Evolutionary conservation across 2,113 vertebrate species (phyloP), one percentile per base, ranked within the genome.

Genomic region (Melanotaenia duboulayi): DNA sequence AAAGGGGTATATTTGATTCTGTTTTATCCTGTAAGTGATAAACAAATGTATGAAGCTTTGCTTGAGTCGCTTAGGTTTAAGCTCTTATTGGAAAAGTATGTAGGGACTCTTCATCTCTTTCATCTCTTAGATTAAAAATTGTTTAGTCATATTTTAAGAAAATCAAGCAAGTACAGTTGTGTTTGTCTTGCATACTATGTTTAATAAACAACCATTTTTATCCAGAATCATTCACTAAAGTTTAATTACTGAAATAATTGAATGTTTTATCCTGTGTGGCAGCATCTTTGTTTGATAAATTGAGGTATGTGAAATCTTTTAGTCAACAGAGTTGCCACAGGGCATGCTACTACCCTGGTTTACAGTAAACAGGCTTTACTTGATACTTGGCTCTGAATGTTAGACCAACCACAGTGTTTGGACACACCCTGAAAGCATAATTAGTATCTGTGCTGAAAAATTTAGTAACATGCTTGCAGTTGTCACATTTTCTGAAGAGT

Each of bases 381-480:
- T 60, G 63, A 82, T 50, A 69, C 71, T 82, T 86, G 83, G 74
- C 76, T 79, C 48, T 56, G 46, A 66, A 57, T 58, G 32, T 65
- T 16, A 52, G 37, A 81, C 32, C 11, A 71, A 22, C 28, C 39
- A 28, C 7, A 7, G 50, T 51, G 64, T 58, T 79, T 69, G 71
- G 76, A 64, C 42, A 69, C 32, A 37, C 8, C 54, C 55, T 77
- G 40, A 39, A 55, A 69, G 35, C 55, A 25, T 39, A 20, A 62
- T 81, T 11, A 50, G 11, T 22, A 32, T 64, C 5, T 48, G 14
- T 69, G 51, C 28, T 65, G 49, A 79, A 82, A 71, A 39, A 75
- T 52, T 50, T 78, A 68, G 32, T 25, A 61, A 71, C 39, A 28
- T 52, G 14, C 74, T 13, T 37, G 20, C 52, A 59, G 37, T 40